Conservation (phyloP, 2,888 invertebrate genomes). For the Apodemia hepburni region DNA sequence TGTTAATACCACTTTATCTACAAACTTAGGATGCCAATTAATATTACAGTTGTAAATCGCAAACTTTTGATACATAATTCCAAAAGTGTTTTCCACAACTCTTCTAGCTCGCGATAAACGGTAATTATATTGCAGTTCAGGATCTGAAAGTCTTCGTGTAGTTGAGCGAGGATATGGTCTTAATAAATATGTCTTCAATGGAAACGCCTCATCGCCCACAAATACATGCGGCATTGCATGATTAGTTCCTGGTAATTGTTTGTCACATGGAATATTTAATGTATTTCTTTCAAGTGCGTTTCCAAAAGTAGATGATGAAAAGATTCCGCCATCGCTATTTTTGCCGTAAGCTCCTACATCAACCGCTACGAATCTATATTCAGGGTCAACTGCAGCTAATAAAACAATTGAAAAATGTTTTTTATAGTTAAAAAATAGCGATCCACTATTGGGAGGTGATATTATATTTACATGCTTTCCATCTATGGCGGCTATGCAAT, state of each 20-base stretch:
- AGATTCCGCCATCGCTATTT: slow-evolving; percentile 16
- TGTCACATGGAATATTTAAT: slow-evolving; percentile 25
- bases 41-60: slow-evolving; percentile 20
- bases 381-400: slow-evolving; percentile 16
- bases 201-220: slow-evolving; percentile 30
- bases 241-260: slow-evolving; percentile 21
- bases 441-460: slow-evolving; percentile 24
- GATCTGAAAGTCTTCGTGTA: slow-evolving; percentile 18
- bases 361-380: slow-evolving; percentile 10
- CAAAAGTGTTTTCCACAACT: slow-evolving; percentile 32
- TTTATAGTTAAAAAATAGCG: slow-evolving; percentile 25
- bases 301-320: slow-evolving; percentile 20
- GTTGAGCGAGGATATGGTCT: slow-evolving; percentile 23
- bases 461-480: slow-evolving; percentile 25
- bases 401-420: slow-evolving; percentile 19
- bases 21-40: slow-evolving; percentile 18
- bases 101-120: slow-evolving; percentile 28
- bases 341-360: slow-evolving; percentile 11
- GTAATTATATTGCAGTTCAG: slow-evolving; percentile 27
- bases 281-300: slow-evolving; percentile 22
- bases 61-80: slow-evolving; percentile 32
- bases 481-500: slow-evolving; percentile 19
- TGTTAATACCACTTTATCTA: slow-evolving; percentile 24
- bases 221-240: slow-evolving; percentile 27
- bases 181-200: slow-evolving; percentile 27